Base-by-base conservation (phyloP, 2,797 vertebrate genomes). In the Lacerta viridis region DNA sequence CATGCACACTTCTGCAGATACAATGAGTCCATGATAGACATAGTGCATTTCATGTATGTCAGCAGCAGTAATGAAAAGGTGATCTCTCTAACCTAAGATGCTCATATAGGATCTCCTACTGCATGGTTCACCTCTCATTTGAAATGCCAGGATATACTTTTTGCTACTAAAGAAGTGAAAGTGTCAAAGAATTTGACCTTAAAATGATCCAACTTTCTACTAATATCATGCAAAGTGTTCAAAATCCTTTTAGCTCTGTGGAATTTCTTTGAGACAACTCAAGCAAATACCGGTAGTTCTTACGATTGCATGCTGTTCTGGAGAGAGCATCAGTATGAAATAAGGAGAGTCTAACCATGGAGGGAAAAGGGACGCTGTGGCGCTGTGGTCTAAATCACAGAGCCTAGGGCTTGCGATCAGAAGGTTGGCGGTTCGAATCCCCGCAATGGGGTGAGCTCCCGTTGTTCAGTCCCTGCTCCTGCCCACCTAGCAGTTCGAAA, bases 341-440 rank as follows among this genome's bases (percentile, higher is more conserved):
- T 83, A 95, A 93, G 95, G 85, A 4, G 89, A 94, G 92, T 87
- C 85, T 90, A 82, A 92, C 78, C 66, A 5, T 61, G 82, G 93
- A 77, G 92, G 69, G 68, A n/a, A 41, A 41, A 41, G 39, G 39
- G 39, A 41, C 4, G 39, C 39, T 1, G 39, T 41, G 39, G 39
- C 39, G 39, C 39, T 41, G 3, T 41, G 39, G 39, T 41, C 39
- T 41, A 41, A 41, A 41, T 4, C 39, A 5, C 39, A 41, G 39
- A 41, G 39, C 39, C 39, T 41, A 41, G 39, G 39, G 39, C 39
- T 41, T 41, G 39, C 39, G 3, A 41, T 41, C 39, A 41, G 39
- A 41, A 41, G 39, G 39, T 41, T 4, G 4, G 39, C 39, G 39
- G 39, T 41, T 41, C 3, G 39, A 41, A 41, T 41, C 3, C 39